These are phyloP conservation scores for Tringa solitaria DNA, from an alignment of 2,113 vertebrate species.

Conservation along the genomic window DNA sequence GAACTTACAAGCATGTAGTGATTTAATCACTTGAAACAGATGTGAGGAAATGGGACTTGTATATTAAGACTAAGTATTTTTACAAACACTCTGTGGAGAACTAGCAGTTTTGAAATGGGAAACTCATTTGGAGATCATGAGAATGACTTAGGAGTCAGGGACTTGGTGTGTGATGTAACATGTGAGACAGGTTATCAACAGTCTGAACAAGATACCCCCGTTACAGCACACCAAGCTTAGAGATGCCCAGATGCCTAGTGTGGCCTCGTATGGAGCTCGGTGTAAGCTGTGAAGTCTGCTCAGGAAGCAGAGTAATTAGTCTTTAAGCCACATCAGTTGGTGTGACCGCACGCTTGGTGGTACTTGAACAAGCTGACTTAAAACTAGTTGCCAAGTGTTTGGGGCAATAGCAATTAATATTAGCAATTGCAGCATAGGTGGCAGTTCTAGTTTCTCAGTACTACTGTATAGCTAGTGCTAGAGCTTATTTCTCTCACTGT, in stretches of 20 bases:
- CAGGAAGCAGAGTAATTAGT: neutral
- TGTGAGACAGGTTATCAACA: neutral
- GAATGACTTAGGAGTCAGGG: neutral
- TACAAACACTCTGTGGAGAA: neutral
- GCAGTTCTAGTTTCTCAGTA: neutral
- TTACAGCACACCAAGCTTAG: neutral
- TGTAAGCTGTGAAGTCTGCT: neutral
- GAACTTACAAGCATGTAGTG: neutral
- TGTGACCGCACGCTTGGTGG: neutral
- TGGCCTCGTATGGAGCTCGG: neutral
- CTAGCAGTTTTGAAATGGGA: neutral
- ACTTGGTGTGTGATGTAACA: neutral
- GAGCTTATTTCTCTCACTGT: neutral
- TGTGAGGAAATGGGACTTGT: neutral
- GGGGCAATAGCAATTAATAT: neutral
- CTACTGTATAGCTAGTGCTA: neutral
- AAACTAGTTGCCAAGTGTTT: neutral
- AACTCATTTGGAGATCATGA: neutral
- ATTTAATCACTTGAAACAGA: neutral
- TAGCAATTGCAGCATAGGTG: neutral
- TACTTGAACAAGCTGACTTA: neutral
- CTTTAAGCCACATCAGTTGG: neutral
- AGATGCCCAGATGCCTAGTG: neutral
- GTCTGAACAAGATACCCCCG: neutral
- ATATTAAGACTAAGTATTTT: neutral